A percentile compares a stretch with the other conserved stretches of the same genome.
These are phyloP conservation scores for Micromussa lordhowensis DNA, from an alignment of 92 coral and sea anemone genomes.

Conservation along the genomic window DNA sequence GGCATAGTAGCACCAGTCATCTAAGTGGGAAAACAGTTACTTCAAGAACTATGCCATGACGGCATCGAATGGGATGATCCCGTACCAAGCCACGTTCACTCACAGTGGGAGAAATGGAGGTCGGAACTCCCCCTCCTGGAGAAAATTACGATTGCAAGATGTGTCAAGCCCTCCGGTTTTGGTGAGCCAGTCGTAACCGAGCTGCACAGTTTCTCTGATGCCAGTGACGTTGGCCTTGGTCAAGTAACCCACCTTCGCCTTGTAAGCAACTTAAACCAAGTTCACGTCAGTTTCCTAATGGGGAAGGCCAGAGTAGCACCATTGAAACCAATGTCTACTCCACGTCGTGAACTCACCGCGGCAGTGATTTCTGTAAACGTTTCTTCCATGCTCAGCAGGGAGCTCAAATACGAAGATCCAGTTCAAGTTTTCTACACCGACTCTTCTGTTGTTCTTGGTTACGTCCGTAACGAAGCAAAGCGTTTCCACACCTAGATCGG, in stretches of 20 bases:
- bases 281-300: constrained; percentile 64
- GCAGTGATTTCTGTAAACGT: constrained; percentile 60
- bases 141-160: constrained; percentile 50
- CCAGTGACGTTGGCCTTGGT: constrained; percentile 58
- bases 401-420: constrained; percentile 35
- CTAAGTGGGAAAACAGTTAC: constrained; percentile 52
- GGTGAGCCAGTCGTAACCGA: constrained; percentile 56
- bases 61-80: constrained; percentile 53
- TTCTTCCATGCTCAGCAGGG: constrained; percentile 53
- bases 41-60: constrained; percentile 56
- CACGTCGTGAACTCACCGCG: constrained; percentile 63
- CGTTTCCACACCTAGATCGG: constrained; percentile 43
- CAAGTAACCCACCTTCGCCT: constrained; percentile 64
- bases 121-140: constrained; percentile 61
- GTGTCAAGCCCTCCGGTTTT: constrained; percentile 76
- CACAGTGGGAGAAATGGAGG: constrained; percentile 72
- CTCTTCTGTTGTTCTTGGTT: constrained; percentile 9
- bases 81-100: constrained; percentile 33
- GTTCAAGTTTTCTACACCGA: constrained; percentile 25
- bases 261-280: constrained; percentile 20
- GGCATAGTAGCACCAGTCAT: constrained; percentile 55
- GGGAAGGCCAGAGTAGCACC: constrained; percentile 68
- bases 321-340: constrained; percentile 61
- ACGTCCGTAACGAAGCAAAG: constrained; percentile 24
- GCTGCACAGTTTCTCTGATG: constrained; percentile 69